Percentiles rank a stretch among this genome's conserved stretches.
These are phyloP conservation scores for Mobula hypostoma DNA, from an alignment of 2,113 vertebrate genomes.

Conservation along the genomic window DNA sequence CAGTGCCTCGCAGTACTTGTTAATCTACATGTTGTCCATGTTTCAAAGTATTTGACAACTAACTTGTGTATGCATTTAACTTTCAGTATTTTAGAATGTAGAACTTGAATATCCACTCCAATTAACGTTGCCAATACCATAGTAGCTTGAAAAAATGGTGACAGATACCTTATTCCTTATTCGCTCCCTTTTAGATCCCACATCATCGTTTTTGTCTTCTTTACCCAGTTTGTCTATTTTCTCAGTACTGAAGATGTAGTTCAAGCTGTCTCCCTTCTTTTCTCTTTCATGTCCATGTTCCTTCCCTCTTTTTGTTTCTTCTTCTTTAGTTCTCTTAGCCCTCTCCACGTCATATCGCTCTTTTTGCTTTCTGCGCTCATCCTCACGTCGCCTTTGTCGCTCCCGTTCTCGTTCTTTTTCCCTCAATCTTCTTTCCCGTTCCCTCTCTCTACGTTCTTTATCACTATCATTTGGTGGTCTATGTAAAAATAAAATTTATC, in stretches of 20 bases:
- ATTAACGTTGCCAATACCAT: slow-evolving; percentile 26
- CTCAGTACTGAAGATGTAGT: slow-evolving; percentile 64
- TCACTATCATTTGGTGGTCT: slow-evolving; percentile 79
- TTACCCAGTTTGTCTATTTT: slow-evolving; percentile 70
- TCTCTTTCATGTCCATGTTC: slow-evolving; percentile 76
- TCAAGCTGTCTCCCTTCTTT: slow-evolving; percentile 74
- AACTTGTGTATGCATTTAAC: neutral
- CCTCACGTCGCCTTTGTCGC: slow-evolving; percentile 66
- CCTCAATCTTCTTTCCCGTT: slow-evolving; percentile 54
- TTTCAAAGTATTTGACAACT: neutral
- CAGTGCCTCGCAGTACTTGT: neutral
- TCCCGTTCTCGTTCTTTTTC: slow-evolving; percentile 74
- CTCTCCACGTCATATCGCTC: slow-evolving; percentile 78
- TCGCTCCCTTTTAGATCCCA: slow-evolving; percentile 75
- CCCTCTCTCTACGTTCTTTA: slow-evolving; percentile 75
- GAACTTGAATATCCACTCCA: slow-evolving; percentile 28
- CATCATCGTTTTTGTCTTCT: slow-evolving; percentile 73
- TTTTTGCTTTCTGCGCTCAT: slow-evolving; percentile 75
- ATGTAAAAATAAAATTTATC: slow-evolving; percentile 37
- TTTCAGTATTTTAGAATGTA: slow-evolving; percentile 23
- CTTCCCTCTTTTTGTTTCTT: slow-evolving; percentile 86
- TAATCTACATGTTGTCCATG: neutral
- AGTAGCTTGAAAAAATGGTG: slow-evolving; percentile 38
- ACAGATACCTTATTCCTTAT: slow-evolving; percentile 77
- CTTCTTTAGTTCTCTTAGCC: slow-evolving; percentile 73